Base-by-base conservation (phyloP, 2,888 invertebrate genomes). In the Autographa gamma region DNA sequence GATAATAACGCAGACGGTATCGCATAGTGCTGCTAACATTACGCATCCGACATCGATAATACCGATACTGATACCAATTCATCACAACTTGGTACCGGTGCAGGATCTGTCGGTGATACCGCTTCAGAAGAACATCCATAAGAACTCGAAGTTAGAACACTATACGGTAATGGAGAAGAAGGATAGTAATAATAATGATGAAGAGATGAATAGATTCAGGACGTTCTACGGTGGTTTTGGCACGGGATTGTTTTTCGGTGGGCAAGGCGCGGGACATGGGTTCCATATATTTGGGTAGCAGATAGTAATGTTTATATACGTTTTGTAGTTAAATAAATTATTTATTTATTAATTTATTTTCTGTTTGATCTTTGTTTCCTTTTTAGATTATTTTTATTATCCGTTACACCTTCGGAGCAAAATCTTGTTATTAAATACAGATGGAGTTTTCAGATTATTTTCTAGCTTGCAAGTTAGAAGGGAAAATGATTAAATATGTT, bases 231-330 rank as follows among this genome's bases (percentile, higher is more conserved):
- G 95, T 0, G 95, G 95, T 3, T 94, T 90, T 60, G 95, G 95
- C 0, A 89, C 88, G 0, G 94, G 94, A 0, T 83, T 94, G 74
- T 89, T 89, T 32, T 93, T 91, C 19, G 95, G 95, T 0, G 95
- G 95, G 0, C 94, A 94, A 14, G 95, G 95, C 0, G 91, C 94
- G 0, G 95, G 95, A 0, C 95, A 95, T 63, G 95, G 95, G 0
- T 95, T 91, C 80, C 94, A 93, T 76, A 86, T 92, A 41, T 93
- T 92, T 74, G 93, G 93, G 71, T 91, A 88, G 77, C 76, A 73
- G 63, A 63, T 61, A 43, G 11, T 18, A 34, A 13, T 13, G 4
- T 38, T 25, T 52, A 2, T 16, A 61, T 19, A 56, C 19, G 11
- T 4, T 56, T 56, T 56, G 13, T 56, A 56, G 43, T 69, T 75